Evolutionary conservation across 1,140 invertebrate species (phyloP).

Genomic region (Drosophila rhopaloa): DNA sequence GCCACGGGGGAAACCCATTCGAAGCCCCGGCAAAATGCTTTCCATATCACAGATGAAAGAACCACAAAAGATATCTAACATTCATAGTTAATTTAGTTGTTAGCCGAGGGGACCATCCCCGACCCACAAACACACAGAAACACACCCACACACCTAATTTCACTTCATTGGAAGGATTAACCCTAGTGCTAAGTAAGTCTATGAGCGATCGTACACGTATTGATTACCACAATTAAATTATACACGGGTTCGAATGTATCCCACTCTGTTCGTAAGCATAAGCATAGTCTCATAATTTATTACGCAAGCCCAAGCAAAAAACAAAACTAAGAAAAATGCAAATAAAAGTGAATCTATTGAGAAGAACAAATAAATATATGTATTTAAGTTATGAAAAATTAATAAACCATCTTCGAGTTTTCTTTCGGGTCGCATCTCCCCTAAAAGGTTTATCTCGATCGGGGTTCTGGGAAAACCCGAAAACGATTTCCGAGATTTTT

Average conservation of each 20-base stretch:
- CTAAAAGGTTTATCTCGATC: slow-evolving; percentile 45
- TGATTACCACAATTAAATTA: slow-evolving; percentile 51
- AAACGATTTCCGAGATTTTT: slow-evolving; percentile 45
- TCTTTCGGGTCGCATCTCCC: background rate
- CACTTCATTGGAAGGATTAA: slow-evolving; percentile 33
- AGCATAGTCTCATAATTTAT: slow-evolving; percentile 78
- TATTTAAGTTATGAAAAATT: slow-evolving; percentile 84
- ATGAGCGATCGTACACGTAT: slow-evolving; percentile 33
- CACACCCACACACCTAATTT: slow-evolving; percentile 46
- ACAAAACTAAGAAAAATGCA: slow-evolving; percentile 37
- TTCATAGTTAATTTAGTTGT: slow-evolving; percentile 79
- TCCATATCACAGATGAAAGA: slow-evolving; percentile 75
- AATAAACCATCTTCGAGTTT: slow-evolving; percentile 63
- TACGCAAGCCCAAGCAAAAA: slow-evolving; percentile 48
- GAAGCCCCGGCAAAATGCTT: slow-evolving; percentile 63
- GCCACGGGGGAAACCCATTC: slow-evolving; percentile 18
- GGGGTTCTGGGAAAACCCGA: slow-evolving; percentile 55
- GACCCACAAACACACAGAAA: slow-evolving; percentile 26
- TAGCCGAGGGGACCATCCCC: slow-evolving; percentile 44
- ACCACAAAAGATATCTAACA: slow-evolving; percentile 74
- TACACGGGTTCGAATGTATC: slow-evolving; percentile 59
- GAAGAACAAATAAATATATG: slow-evolving; percentile 65
- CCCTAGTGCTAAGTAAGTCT: slow-evolving; percentile 48
- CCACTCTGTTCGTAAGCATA: slow-evolving; percentile 72
- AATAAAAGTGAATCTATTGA: slow-evolving; percentile 58